Evolutionary conservation across 2,113 vertebrate genomes (phyloP), one percentile per base, ranked within the genome.

Genomic region (Ia io): DNA sequence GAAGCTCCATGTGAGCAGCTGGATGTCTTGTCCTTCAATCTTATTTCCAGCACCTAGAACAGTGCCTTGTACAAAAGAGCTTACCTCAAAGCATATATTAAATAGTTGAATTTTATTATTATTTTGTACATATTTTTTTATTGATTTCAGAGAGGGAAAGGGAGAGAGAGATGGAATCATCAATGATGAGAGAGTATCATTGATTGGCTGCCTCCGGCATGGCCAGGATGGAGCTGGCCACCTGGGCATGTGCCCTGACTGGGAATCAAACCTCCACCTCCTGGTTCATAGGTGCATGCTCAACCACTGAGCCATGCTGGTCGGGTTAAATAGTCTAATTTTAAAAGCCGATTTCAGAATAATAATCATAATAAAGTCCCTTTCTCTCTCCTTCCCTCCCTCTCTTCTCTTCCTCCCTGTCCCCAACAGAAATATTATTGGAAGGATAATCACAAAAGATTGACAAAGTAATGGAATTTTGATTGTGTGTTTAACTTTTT

Each of bases 21-120:
- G 37, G 22, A 59, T 17, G 4, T 51, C 42, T 47, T 59, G 8
- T 42, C 92, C 73, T 84, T 92, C 47, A 32, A 14, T 80, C 69
- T 93, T 69, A 69, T 25, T 95, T 94, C 93, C 76, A 89, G 65
- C 61, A 96, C 76, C 76, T 84, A 84, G 44, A 91, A 97, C 71
- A 95, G 61, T 89, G n/a, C 59, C 86, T 83, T 87, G 44, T 28
- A 85, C 30, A 28, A 85, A 94, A 89, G 37, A 82, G 44, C 35
- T 30, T 61, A 37, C 65, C 86, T 37, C 53, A 56, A 86, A 95
- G 61, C n/a, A 95, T 30, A 67, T 92, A 73, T 44, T 84, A 93
- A 93, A 88, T 3, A 51, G 35, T 53, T 77, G 30, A 87, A 77
- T 67, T 87, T 95, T 79, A 44, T 59, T 59, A 28, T 4, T 28